Percentiles rank a stretch among this genome's conserved stretches.
phyloP scores from a whole-genome alignment of 2,888 invertebrate species.

The Rotaria sp. region DNA sequence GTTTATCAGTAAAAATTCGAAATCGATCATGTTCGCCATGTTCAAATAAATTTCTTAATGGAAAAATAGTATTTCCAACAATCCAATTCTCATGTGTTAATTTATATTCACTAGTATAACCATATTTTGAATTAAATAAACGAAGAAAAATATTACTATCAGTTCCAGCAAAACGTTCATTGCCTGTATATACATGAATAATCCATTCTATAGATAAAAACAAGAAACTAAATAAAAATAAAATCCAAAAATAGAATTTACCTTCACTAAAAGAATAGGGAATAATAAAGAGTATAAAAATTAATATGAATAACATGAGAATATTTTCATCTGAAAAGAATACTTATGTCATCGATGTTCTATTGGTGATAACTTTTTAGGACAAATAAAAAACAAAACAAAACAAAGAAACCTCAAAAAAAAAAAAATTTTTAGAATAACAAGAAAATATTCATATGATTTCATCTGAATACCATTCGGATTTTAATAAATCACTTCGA shows the following conservation, averaged over 20 bases:
- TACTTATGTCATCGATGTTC: neutral
- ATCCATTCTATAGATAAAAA: neutral
- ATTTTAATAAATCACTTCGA: neutral
- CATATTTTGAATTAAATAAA: neutral
- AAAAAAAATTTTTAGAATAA: neutral
- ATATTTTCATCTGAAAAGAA: neutral
- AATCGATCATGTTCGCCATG: neutral
- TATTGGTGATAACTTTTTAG: no score
- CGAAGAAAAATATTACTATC: neutral
- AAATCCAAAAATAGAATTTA: neutral
- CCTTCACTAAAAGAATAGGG: neutral
- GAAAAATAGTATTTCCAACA: neutral
- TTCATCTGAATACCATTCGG: neutral
- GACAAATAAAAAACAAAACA: neutral
- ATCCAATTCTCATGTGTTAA: neutral
- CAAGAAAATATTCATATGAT: neutral
- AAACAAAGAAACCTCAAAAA: neutral
- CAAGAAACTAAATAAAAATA: neutral
- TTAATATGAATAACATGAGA: neutral
- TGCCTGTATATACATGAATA: neutral
- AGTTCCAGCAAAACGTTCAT: neutral
- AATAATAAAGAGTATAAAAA: neutral
- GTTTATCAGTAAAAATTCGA: neutral
- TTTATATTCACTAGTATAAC: neutral
- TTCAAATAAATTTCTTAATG: constrained; percentile 8